Percentiles rank a stretch among this genome's conserved stretches.
phyloP scores from a whole-genome alignment of 2,797 vertebrate species.

The Gila robusta region DNA sequence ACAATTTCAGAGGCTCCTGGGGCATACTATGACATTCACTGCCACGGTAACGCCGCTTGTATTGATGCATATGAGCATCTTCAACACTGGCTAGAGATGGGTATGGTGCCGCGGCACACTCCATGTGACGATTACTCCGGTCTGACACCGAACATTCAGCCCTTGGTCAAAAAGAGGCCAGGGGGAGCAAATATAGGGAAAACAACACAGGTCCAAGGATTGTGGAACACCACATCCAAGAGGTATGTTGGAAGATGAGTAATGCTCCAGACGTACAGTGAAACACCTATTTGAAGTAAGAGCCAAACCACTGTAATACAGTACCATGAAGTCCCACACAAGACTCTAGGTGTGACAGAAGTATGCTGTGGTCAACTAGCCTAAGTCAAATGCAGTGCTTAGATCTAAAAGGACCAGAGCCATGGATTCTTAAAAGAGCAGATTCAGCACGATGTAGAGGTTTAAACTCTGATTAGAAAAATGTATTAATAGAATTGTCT shows the following conservation, averaged over 20 bases:
- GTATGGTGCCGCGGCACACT: too few relatives aligned
- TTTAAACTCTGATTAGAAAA: neutral
- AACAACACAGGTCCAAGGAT: neutral
- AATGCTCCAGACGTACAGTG: too few relatives aligned
- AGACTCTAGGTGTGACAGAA: neutral
- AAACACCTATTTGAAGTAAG: neutral
- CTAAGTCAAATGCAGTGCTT: neutral
- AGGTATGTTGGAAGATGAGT: neutral
- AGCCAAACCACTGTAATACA: neutral
- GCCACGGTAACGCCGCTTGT: too few relatives aligned
- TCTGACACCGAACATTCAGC: too few relatives aligned
- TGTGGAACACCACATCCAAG: neutral
- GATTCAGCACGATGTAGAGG: neutral
- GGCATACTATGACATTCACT: too few relatives aligned
- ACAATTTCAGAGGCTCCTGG: too few relatives aligned
- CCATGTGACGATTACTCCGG: too few relatives aligned
- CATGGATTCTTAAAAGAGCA: neutral
- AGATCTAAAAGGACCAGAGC: neutral
- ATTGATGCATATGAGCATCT: too few relatives aligned
- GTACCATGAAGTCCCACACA: neutral
- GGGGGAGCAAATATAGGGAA: neutral
- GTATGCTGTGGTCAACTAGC: neutral
- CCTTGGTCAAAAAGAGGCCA: conserved; percentile 25
- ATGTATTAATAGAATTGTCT: neutral
- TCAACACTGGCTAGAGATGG: too few relatives aligned